These are phyloP conservation scores for Hesperia comma DNA, from an alignment of 2,888 invertebrate genomes.

Conservation along the genomic window DNA sequence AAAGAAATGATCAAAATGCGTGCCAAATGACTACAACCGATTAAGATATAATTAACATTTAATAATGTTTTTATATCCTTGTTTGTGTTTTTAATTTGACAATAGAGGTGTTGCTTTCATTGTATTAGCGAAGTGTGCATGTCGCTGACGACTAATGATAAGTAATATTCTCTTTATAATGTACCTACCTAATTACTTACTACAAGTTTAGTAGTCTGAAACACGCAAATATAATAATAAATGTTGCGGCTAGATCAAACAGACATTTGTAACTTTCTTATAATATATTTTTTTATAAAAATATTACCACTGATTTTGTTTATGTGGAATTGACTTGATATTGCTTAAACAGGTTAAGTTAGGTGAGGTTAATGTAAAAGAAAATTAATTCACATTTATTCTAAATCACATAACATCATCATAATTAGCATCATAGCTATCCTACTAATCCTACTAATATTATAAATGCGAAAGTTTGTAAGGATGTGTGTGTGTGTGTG, in stretches of 20 bases:
- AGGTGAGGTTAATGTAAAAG: too few species aligned
- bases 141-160: constrained; percentile 18
- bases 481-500: too few species aligned
- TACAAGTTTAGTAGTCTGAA: background rate
- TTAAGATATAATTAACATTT: background rate
- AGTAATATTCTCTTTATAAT: constrained; percentile 4
- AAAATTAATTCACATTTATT: too few species aligned
- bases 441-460: too few species aligned
- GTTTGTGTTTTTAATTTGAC: background rate
- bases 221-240: constrained; percentile 2
- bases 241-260: background rate
- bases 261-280: too few species aligned
- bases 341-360: too few species aligned
- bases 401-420: too few species aligned
- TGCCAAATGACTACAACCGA: background rate
- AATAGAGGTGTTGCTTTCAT: background rate
- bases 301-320: too few species aligned
- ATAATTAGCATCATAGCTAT: too few species aligned
- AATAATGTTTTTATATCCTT: background rate
- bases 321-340: too few species aligned
- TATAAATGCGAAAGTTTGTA: too few species aligned
- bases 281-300: too few species aligned
- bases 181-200: constrained; percentile 1
- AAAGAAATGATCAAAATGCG: background rate
- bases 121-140: background rate